Percentiles rank a stretch among this genome's conserved stretches.
Conservation (phyloP, 2,113 vertebrate species). For the Columbina picui region DNA sequence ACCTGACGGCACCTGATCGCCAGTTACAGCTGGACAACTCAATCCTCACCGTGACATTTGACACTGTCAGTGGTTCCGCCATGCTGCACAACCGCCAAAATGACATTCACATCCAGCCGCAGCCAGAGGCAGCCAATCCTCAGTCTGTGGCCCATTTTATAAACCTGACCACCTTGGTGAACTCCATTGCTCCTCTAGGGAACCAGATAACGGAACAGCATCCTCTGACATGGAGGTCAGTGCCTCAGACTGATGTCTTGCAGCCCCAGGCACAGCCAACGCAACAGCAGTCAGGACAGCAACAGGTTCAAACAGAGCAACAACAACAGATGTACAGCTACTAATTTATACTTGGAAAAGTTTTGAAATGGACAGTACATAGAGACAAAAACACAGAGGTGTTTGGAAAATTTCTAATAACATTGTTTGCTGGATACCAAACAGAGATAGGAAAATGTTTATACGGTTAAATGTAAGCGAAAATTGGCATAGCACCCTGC, state of each 20-base stretch:
- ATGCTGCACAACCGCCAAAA: conserved; percentile 90
- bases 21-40: conserved; percentile 94
- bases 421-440: conserved; percentile 71
- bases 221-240: conserved; percentile 88
- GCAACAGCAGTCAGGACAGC: conserved; percentile 67
- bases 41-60: conserved; percentile 96
- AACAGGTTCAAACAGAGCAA: conserved; percentile 72
- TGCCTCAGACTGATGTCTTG: conserved; percentile 78
- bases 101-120: conserved; percentile 81
- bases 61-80: conserved; percentile 89
- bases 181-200: conserved; percentile 87
- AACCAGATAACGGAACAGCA: conserved; percentile 85
- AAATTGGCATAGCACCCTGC: conserved; percentile 1
- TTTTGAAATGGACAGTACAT: not conserved
- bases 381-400: not conserved
- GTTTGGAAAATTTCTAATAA: not conserved
- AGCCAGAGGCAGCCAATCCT: conserved; percentile 73
- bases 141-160: conserved; percentile 96
- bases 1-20: conserved; percentile 84
- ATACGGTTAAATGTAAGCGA: not conserved
- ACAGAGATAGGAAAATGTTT: conserved; percentile 23
- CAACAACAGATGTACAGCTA: conserved; percentile 95
- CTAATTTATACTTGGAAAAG: conserved; percentile 65
- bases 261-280: conserved; percentile 67
- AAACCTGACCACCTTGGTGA: conserved; percentile 94